phyloP scores from a whole-genome alignment of 1,140 invertebrate genomes.

The Papilio glaucus region DNA sequence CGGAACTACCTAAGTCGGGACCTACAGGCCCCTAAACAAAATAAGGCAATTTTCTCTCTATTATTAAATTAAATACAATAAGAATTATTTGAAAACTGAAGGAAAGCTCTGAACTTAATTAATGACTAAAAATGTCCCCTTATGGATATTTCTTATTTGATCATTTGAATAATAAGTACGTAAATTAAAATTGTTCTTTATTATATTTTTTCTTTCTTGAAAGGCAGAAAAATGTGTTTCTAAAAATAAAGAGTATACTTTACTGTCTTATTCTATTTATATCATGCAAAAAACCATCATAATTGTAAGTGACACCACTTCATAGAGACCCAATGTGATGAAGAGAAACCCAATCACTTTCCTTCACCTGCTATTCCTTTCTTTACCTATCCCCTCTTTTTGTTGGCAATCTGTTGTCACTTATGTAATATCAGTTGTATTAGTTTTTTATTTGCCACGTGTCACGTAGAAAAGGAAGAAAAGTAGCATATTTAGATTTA shows the following conservation, averaged over 20 bases:
- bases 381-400: too few relatives aligned
- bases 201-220: not conserved
- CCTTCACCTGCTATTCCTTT: too few relatives aligned
- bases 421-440: too few relatives aligned
- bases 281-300: too few relatives aligned
- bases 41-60: conserved; percentile 65
- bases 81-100: conserved; percentile 1
- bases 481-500: too few relatives aligned
- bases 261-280: not conserved
- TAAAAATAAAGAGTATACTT: not conserved
- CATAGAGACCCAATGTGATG: too few relatives aligned
- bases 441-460: too few relatives aligned
- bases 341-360: too few relatives aligned
- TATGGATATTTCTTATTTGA: not conserved
- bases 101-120: not conserved
- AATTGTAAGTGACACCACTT: too few relatives aligned
- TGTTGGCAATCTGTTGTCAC: too few relatives aligned
- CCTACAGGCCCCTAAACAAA: conserved; percentile 64
- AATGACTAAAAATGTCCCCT: conserved; percentile 13
- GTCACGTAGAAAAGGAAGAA: too few relatives aligned
- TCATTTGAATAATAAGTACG: not conserved
- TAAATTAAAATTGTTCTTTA: not conserved
- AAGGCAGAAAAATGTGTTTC: not conserved
- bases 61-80: conserved; percentile 39
- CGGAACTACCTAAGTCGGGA: conserved; percentile 68